These are phyloP conservation scores for Oscheius sp. DNA, from an alignment of 2,888 invertebrate species.

Conservation along the genomic window DNA sequence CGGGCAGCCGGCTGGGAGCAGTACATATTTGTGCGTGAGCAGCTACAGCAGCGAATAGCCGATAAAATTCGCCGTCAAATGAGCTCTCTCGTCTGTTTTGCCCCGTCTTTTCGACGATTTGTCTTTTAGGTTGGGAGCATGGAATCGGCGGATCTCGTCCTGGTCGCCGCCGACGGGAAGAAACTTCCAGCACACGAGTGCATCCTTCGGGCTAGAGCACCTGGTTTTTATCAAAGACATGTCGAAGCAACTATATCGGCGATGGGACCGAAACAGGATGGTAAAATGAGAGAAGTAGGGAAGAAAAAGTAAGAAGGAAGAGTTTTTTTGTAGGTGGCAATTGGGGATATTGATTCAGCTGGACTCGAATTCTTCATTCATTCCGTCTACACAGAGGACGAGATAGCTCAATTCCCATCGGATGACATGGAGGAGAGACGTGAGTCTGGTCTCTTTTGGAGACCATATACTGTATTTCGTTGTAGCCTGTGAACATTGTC, in stretches of 20 bases:
- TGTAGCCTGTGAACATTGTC: conserved; percentile 29
- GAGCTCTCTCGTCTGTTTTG: conserved; percentile 47
- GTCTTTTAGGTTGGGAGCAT: conserved; percentile 51
- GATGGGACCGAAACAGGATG: conserved; percentile 44
- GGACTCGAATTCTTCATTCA: conserved; percentile 66
- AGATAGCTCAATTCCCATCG: conserved; percentile 54
- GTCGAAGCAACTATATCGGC: conserved; percentile 61
- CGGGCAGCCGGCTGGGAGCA: conserved; percentile 52
- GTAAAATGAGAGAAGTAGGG: conserved; percentile 42
- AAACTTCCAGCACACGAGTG: conserved; percentile 66
- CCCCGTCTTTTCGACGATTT: background rate
- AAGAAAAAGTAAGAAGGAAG: background rate
- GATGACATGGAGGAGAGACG: conserved; percentile 45
- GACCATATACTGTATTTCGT: background rate
- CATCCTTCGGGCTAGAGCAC: conserved; percentile 62
- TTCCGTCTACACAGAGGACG: conserved; percentile 67
- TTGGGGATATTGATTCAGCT: conserved; percentile 65
- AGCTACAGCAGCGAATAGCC: conserved; percentile 48
- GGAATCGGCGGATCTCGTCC: conserved; percentile 59
- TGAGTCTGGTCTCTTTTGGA: conserved; percentile 26
- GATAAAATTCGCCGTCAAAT: conserved; percentile 52
- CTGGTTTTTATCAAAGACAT: conserved; percentile 65
- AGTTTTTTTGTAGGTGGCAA: conserved; percentile 60
- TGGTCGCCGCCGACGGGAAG: conserved; percentile 64
- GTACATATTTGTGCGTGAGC: conserved; percentile 51